Percentiles rank a stretch among this genome's conserved stretches.
phyloP scores from a whole-genome alignment of 2,797 vertebrate species.

The Pseudomugil gertrudae region DNA sequence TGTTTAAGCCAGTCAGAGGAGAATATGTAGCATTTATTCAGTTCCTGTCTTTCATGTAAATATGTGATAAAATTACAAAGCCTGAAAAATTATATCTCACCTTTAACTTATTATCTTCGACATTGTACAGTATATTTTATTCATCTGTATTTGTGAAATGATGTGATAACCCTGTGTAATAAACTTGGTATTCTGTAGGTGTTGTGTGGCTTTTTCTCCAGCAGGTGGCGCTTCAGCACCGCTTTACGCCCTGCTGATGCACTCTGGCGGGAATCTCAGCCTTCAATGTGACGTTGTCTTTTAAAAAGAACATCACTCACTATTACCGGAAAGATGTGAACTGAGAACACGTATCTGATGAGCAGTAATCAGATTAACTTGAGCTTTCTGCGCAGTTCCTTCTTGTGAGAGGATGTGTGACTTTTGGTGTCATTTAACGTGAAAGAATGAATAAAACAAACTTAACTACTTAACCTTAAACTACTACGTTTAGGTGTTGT shows the following conservation, averaged over 20 bases:
- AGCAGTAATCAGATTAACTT: neutral
- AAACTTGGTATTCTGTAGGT: slow-evolving; percentile 17
- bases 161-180: slow-evolving; percentile 26
- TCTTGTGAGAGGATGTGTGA: neutral
- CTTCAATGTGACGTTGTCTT: neutral
- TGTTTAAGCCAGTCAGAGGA: neutral
- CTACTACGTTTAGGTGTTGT: no score
- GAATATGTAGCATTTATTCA: slow-evolving; percentile 1
- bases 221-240: slow-evolving; percentile 49
- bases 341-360: neutral
- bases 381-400: slow-evolving; percentile 32
- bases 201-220: slow-evolving; percentile 36
- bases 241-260: neutral
- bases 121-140: slow-evolving; percentile 30
- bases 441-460: neutral
- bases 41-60: neutral
- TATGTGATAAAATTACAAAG: neutral
- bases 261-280: neutral
- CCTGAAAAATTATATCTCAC: neutral
- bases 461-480: no score
- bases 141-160: slow-evolving; percentile 17
- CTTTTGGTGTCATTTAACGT: slow-evolving; percentile 28
- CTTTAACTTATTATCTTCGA: slow-evolving; percentile 17
- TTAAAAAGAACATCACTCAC: neutral
- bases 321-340: rapidly evolving